Percentiles rank a stretch among this genome's conserved stretches.
phyloP scores from a whole-genome alignment of 2,113 vertebrate genomes.

The Sylvietta virens region DNA sequence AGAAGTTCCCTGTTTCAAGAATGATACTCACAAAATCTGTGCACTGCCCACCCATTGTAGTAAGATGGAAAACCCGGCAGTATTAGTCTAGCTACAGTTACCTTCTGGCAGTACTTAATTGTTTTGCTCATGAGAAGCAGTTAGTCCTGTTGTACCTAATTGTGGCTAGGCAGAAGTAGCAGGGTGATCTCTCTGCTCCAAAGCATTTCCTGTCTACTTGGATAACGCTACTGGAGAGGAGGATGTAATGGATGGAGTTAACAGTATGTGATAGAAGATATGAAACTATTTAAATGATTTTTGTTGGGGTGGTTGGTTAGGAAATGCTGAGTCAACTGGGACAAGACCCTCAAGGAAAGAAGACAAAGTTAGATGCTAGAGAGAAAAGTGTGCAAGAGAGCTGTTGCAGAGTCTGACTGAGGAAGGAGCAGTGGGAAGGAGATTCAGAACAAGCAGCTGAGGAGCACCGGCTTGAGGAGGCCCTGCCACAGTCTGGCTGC shows the following conservation, averaged over 20 bases:
- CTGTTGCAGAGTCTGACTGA: accelerated
- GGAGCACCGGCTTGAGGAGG: not conserved
- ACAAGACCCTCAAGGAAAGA: not conserved
- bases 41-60: accelerated
- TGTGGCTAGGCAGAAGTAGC: not conserved
- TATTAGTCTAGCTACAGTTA: not conserved
- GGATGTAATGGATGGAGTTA: not conserved
- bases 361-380: not conserved
- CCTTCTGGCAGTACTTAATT: not conserved
- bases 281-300: not conserved
- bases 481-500: not conserved
- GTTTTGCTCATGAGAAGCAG: not conserved
- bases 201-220: not conserved
- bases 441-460: not conserved
- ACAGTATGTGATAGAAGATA: not conserved
- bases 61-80: not conserved
- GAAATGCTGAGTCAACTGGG: not conserved
- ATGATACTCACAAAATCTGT: not conserved
- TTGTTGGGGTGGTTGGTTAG: not conserved
- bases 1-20: not conserved
- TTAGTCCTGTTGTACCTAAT: not conserved
- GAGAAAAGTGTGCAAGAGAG: not conserved
- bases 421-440: not conserved
- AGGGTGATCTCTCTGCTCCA: not conserved
- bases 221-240: not conserved